Base-by-base conservation (phyloP, 1,140 invertebrate genomes). In the Scaptomyza pallida region DNA sequence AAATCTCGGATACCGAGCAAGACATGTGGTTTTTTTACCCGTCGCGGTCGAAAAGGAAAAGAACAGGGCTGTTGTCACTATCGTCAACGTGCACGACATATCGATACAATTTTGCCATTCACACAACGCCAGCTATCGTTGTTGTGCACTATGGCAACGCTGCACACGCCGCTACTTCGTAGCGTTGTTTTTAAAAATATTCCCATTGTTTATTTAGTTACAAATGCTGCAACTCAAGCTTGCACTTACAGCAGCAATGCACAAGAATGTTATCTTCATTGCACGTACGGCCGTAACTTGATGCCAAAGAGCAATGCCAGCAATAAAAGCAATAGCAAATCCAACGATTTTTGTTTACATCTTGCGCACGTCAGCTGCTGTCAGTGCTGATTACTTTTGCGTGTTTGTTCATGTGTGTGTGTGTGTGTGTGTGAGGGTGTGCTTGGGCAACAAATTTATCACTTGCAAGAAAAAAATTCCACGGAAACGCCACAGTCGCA, bases 11-110 rank as follows among this genome's bases (percentile, higher is more conserved):
- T 73, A 82, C 81, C 89, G 75, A 79, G 73, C 65, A 71, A 88
- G 83, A 90, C 89, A 91, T 91, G 89, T 90, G 89, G 89, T 90
- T 90, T 89, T 89, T 89, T 59, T 74, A 76, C 74, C 85, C 89
- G 77, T 75, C 72, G 73, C 72, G 72, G 74, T 89, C 82, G 85
- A 90, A 90, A 90, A 90, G 89, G 83, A 83, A 83, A 78, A 78
- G 78, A 82, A 71, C 75, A 54, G 67, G 47, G 60, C 51, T 50
- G 60, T 62, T 70, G 23, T 63, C 33, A 44, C n/a, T 64, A 30
- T 47, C 26, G 33, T 12, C 4, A 19, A 16, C 23, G 64, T 51
- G 56, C 26, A 37, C 40, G 13, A 13, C 5, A 35, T 8, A 45
- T 54, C 61, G 41, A 50, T 47, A 26, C 13, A 10, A 13, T 2